phyloP scores from a whole-genome alignment of 2,113 vertebrate species.

The Tachuris rubrigastra region DNA sequence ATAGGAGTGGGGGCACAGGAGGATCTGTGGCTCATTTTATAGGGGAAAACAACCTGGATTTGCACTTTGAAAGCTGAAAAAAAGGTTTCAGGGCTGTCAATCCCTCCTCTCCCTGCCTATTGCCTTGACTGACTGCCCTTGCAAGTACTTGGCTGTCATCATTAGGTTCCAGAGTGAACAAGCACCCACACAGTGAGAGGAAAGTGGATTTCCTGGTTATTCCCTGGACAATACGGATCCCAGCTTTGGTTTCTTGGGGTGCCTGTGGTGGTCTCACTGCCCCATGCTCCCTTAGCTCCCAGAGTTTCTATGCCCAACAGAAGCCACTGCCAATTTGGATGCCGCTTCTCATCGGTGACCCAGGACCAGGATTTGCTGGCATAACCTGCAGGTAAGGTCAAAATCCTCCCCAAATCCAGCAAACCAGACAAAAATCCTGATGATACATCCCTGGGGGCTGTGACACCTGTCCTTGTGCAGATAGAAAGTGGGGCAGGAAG shows the following conservation, averaged over 20 bases:
- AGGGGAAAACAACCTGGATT: neutral
- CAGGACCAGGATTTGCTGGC: neutral
- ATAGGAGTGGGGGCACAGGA: neutral
- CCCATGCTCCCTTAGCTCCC: rapidly evolving
- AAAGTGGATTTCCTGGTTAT: rapidly evolving
- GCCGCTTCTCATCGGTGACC: rapidly evolving
- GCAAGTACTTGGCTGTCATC: neutral
- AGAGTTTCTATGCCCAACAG: rapidly evolving
- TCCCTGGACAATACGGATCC: neutral
- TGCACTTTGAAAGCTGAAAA: neutral
- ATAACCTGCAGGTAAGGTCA: neutral
- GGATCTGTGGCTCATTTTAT: neutral
- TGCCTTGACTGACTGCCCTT: neutral
- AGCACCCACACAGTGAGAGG: rapidly evolving
- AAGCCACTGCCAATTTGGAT: rapidly evolving
- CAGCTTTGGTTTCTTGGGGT: neutral
- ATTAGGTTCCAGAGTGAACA: neutral
- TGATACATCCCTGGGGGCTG: neutral
- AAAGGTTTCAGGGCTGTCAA: neutral
- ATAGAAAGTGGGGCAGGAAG: neutral
- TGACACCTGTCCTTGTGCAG: neutral
- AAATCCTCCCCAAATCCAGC: neutral
- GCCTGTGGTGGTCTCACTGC: neutral
- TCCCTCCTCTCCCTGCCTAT: neutral
- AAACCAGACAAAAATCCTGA: neutral